Conservation (phyloP, 2,113 vertebrate genomes). For the Syngnathus scovelli region DNA sequence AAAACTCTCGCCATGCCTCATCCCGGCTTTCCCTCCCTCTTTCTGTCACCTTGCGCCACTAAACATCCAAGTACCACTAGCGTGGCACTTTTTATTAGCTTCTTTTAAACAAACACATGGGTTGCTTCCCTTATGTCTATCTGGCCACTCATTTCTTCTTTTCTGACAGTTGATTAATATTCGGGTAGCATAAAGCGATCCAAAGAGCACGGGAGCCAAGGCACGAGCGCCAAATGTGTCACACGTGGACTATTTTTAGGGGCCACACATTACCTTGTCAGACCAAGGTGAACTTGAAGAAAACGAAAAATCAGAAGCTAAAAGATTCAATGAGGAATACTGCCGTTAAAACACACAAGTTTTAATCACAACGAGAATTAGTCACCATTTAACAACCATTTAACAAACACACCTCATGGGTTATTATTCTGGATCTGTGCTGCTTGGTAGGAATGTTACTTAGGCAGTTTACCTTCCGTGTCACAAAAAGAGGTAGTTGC, state of each 20-base stretch:
- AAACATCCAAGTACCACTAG: constrained; percentile 26
- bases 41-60: constrained; percentile 23
- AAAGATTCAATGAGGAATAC: background rate
- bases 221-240: constrained; percentile 57
- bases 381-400: background rate
- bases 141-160: constrained; percentile 27
- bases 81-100: constrained; percentile 35
- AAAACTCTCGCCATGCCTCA: constrained; percentile 6
- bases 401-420: background rate
- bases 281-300: constrained; percentile 68
- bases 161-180: constrained; percentile 60
- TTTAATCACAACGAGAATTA: background rate
- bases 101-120: constrained; percentile 26
- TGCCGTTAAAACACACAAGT: background rate
- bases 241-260: constrained; percentile 58
- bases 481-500: constrained; percentile 19
- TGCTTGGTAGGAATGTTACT: background rate
- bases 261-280: constrained; percentile 42
- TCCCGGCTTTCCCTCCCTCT: constrained; percentile 10
- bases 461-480: constrained; percentile 33
- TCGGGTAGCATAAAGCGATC: constrained; percentile 49
- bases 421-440: background rate
- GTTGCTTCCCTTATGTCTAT: constrained; percentile 27
- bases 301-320: constrained; percentile 38
- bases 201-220: constrained; percentile 49